Evolutionary conservation across 2,888 invertebrate genomes (phyloP).

Genomic region (Pedicia rivosa): DNA sequence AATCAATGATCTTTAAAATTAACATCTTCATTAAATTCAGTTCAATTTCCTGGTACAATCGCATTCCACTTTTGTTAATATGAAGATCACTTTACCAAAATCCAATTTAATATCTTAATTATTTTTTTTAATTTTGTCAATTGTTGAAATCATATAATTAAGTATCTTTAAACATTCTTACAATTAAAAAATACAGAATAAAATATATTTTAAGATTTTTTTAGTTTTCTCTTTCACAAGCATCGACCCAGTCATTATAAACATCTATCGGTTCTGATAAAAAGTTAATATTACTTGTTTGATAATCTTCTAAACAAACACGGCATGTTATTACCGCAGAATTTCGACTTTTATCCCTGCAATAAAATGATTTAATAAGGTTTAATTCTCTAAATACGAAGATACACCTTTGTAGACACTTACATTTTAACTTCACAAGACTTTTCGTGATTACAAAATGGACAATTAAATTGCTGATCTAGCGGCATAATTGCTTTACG

Average conservation of each 20-base stretch:
- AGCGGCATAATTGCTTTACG: constrained; percentile 83
- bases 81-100: too few relatives aligned
- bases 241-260: constrained; percentile 99
- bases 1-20: too few relatives aligned
- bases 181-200: too few relatives aligned
- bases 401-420: constrained; percentile 24
- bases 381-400: constrained; percentile 1
- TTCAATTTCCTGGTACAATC: too few relatives aligned
- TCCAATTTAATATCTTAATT: not conserved
- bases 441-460: constrained; percentile 98
- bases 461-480: constrained; percentile 94
- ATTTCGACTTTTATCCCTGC: constrained; percentile 87
- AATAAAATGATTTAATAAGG: constrained; percentile 19
- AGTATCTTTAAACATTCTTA: too few relatives aligned
- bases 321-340: constrained; percentile 89
- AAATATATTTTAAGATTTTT: constrained; percentile 9
- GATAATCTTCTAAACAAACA: constrained; percentile 93
- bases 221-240: constrained; percentile 88
- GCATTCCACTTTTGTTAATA: too few relatives aligned
- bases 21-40: too few relatives aligned
- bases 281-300: constrained; percentile 86
- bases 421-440: constrained; percentile 99
- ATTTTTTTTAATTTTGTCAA: not conserved
- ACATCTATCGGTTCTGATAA: constrained; percentile 96
- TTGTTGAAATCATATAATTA: too few relatives aligned